Evolutionary conservation across 2,113 vertebrate species (phyloP).

Genomic region (Acinonyx jubatus): DNA sequence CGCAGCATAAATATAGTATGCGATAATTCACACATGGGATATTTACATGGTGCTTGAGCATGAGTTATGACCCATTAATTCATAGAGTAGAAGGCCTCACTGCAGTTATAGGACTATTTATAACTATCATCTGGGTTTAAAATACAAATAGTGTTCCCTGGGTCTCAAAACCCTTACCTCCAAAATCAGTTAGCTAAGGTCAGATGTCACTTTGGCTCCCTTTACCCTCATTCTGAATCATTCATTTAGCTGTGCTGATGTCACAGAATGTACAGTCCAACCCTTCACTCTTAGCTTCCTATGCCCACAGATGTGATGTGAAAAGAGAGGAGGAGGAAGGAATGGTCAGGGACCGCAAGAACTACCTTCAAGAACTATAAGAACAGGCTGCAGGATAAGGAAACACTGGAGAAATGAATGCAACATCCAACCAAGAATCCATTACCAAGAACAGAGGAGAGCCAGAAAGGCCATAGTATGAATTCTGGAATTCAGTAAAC

Average conservation of each 20-base stretch:
- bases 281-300: background rate
- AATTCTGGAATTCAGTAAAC: slow-evolving; percentile 45
- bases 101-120: slow-evolving; percentile 30
- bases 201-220: background rate
- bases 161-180: slow-evolving; percentile 26
- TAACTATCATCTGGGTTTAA: slow-evolving; percentile 73
- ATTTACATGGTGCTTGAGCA: slow-evolving; percentile 78
- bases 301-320: background rate
- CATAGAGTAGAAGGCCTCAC: too few relatives aligned
- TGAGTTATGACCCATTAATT: slow-evolving; percentile 71
- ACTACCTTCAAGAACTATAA: background rate
- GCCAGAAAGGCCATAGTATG: slow-evolving; percentile 15
- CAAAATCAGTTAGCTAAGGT: slow-evolving; percentile 37
- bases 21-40: slow-evolving; percentile 80
- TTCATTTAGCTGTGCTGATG: background rate
- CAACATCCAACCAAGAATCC: background rate
- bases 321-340: background rate
- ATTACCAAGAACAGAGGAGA: background rate
- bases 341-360: background rate
- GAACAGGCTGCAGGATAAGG: background rate
- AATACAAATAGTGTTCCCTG: slow-evolving; percentile 65
- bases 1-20: slow-evolving; percentile 83
- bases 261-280: background rate
- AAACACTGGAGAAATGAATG: background rate
- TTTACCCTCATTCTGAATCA: background rate